Conservation (phyloP, 2,888 invertebrate species). For the Copidosoma aretas region DNA sequence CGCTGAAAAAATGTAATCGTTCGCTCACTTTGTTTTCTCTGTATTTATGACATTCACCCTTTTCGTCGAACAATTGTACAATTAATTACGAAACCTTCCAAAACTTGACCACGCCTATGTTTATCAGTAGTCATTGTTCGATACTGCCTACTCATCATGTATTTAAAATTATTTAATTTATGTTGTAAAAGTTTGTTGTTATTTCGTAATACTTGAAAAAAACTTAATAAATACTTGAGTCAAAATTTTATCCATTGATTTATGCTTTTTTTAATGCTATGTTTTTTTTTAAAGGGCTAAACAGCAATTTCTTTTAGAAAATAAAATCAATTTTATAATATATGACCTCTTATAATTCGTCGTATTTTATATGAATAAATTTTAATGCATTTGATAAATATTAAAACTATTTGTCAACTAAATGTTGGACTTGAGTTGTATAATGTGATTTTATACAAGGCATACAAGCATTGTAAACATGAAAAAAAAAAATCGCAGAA, state of each 20-base stretch:
- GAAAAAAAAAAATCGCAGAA: conserved; percentile 17
- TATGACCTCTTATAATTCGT: conserved; percentile 47
- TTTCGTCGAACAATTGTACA: conserved; percentile 34
- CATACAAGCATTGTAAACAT: conserved; percentile 39
- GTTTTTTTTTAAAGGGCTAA: conserved; percentile 2
- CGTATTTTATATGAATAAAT: conserved; percentile 43
- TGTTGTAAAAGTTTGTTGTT: conserved; percentile 29
- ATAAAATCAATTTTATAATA: conserved; percentile 12
- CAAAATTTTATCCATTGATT: conserved; percentile 19
- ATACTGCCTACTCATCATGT: conserved; percentile 40
- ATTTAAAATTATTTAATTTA: conserved; percentile 34
- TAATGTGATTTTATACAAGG: conserved; percentile 43
- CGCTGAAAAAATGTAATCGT: conserved; percentile 32
- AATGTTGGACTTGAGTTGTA: conserved; percentile 31
- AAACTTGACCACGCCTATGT: conserved; percentile 38
- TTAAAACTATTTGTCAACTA: conserved; percentile 32
- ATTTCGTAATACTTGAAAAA: conserved; percentile 19
- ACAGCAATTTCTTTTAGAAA: conserved; percentile 14
- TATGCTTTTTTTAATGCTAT: conserved; percentile 14
- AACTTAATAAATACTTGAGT: conserved; percentile 26
- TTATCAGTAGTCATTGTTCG: conserved; percentile 38
- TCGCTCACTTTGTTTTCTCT: conserved; percentile 27
- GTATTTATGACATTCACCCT: conserved; percentile 35
- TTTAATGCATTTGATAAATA: conserved; percentile 25
- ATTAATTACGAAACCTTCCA: conserved; percentile 37